Evolutionary conservation across 2,888 invertebrate species (phyloP), one percentile per base, ranked within the genome.

Genomic region (Spialia ferax): DNA sequence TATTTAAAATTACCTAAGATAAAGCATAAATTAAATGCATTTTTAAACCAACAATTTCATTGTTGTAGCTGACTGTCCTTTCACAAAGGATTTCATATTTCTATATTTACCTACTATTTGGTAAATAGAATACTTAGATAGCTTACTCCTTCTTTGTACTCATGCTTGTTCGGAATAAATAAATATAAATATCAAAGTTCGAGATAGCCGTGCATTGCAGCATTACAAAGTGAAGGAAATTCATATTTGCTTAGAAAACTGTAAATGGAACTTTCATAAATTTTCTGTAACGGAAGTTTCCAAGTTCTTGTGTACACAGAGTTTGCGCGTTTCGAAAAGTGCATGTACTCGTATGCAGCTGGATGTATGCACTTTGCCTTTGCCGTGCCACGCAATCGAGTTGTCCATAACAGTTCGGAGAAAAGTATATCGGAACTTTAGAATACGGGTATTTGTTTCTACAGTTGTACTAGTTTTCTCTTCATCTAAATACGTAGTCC

Each of bases 251-350:
- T 79, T 78, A 77, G 77, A 78, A 82, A 86, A 82, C 79, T 79
- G 74, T 78, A 75, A 75, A 76, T 75, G 70, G 73, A 81, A 80
- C 77, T 79, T 72, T 70, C 73, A 74, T 76, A 71, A 74, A 75
- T 76, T 77, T 75, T 75, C 74, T 73, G 74, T 74, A 75, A 76
- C 71, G 74, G 75, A 82, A 87, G 79, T 84, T 83, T 64, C 70
- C 72, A 75, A 73, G 18, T 29, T 59, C 23, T 42, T 35, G 29
- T 29, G 42, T 74, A 70, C 71, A 70, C 70, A 70, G 86, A 88
- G 81, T 89, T 87, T 80, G 77, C 83, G 78, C 82, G 82, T 81
- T 76, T 77, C 70, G 74, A 72, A 78, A 83, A 80, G 79, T 79
- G 75, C 78, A 80, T 78, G 79, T 79, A 74, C 79, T 80, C 77